phyloP scores from a whole-genome alignment of 2,888 invertebrate species.

The Temnothorax rugatulus region DNA sequence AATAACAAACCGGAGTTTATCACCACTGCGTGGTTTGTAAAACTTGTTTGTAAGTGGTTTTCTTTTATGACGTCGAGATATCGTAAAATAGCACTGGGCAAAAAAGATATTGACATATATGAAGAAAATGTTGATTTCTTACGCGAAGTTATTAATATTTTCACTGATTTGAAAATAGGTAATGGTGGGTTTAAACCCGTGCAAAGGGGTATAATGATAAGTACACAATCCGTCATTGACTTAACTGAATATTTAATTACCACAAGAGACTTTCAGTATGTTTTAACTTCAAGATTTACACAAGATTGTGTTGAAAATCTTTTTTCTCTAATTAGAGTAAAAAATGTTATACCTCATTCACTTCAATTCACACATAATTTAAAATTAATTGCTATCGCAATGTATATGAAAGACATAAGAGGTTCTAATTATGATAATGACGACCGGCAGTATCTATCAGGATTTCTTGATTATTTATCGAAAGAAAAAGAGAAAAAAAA shows the following conservation, averaged over 20 bases:
- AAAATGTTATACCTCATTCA: conserved; percentile 17
- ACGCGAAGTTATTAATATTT: no score
- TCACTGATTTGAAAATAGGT: no score
- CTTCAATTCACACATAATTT: conserved; percentile 22
- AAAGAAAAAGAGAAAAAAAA: neutral
- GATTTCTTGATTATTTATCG: conserved; percentile 33
- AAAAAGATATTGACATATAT: no score
- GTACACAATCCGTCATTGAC: no score
- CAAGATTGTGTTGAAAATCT: no score
- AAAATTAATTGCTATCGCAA: conserved; percentile 22
- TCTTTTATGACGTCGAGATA: neutral
- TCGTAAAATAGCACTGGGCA: neutral
- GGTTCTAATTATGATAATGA: conserved; percentile 30
- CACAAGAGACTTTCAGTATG: no score
- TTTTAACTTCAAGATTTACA: no score
- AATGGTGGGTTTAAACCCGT: no score
- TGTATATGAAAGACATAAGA: conserved; percentile 20
- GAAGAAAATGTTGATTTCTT: no score
- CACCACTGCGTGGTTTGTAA: conserved; percentile 28
- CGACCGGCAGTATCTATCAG: conserved; percentile 15
- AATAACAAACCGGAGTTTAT: neutral
- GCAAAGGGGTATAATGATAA: no score
- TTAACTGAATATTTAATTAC: no score
- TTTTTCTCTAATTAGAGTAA: neutral
- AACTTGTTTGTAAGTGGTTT: neutral